phyloP scores from a whole-genome alignment of 1,140 invertebrate species.

The Mesaphorura yosii region DNA sequence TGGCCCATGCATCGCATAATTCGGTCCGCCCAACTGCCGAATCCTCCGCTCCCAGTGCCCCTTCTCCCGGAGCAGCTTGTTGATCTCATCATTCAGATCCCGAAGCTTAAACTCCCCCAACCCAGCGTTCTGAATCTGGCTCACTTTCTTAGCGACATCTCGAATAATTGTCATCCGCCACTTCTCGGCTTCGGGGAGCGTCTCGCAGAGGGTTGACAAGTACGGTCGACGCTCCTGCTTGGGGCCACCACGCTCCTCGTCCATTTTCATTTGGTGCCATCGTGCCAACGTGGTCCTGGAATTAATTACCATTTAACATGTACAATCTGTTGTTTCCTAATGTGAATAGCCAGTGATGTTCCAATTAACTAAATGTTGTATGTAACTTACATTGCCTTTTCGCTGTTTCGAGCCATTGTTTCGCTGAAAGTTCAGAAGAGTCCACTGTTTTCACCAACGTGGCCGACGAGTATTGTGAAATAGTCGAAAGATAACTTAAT shows the following conservation, averaged over 20 bases:
- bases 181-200: conserved; percentile 81
- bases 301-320: background rate
- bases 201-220: conserved; percentile 83
- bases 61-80: conserved; percentile 88
- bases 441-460: too few relatives aligned
- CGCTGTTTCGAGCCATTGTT: conserved; percentile 7
- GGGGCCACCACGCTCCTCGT: conserved; percentile 36
- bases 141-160: conserved; percentile 97
- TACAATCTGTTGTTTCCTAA: background rate
- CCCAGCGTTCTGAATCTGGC: conserved; percentile 98
- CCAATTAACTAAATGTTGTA: background rate
- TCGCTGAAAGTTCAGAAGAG: too few relatives aligned
- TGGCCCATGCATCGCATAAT: conserved; percentile 83
- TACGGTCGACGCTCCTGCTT: conserved; percentile 74
- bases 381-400: conserved; percentile 10
- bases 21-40: conserved; percentile 83
- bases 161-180: conserved; percentile 92
- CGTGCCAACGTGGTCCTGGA: background rate
- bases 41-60: conserved; percentile 97
- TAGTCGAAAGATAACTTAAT: too few relatives aligned
- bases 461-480: too few relatives aligned
- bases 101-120: conserved; percentile 94
- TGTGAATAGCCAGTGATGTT: background rate
- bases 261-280: conserved; percentile 3
- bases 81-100: conserved; percentile 99